Percentiles rank a stretch among this genome's conserved stretches.
These are phyloP conservation scores for Thera obeliscata DNA, from an alignment of 2,888 invertebrate genomes.

Conservation along the genomic window DNA sequence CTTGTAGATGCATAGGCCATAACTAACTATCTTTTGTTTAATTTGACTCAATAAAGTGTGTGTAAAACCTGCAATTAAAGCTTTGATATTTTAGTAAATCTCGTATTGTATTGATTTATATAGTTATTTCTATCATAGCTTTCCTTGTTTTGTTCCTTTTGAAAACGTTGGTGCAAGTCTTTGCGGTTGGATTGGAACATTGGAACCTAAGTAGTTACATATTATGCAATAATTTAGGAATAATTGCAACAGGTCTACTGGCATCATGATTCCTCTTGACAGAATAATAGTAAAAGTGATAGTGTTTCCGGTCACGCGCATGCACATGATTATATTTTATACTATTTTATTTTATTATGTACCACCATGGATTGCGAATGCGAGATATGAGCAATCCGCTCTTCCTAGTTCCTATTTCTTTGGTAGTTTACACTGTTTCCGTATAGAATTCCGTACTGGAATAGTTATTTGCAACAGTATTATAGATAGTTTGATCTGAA, in stretches of 20 bases:
- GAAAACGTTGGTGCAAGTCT: too few relatives aligned
- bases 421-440: not conserved
- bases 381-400: not conserved
- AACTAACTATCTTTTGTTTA: too few relatives aligned
- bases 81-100: too few relatives aligned
- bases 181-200: too few relatives aligned
- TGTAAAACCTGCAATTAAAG: too few relatives aligned
- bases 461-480: too few relatives aligned
- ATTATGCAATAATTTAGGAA: not conserved
- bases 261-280: conserved; percentile 62
- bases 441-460: not conserved
- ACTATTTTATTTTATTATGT: not conserved
- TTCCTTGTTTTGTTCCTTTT: too few relatives aligned
- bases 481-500: too few relatives aligned
- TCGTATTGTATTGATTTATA: too few relatives aligned
- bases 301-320: conserved; percentile 44
- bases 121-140: too few relatives aligned
- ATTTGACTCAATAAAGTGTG: too few relatives aligned
- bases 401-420: not conserved
- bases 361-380: not conserved
- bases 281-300: conserved; percentile 66
- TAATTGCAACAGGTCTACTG: conserved; percentile 42
- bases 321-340: not conserved
- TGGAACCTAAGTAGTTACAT: not conserved
- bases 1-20: too few relatives aligned